Conservation (phyloP, 2,888 invertebrate genomes). For the Heteropelma amictum region DNA sequence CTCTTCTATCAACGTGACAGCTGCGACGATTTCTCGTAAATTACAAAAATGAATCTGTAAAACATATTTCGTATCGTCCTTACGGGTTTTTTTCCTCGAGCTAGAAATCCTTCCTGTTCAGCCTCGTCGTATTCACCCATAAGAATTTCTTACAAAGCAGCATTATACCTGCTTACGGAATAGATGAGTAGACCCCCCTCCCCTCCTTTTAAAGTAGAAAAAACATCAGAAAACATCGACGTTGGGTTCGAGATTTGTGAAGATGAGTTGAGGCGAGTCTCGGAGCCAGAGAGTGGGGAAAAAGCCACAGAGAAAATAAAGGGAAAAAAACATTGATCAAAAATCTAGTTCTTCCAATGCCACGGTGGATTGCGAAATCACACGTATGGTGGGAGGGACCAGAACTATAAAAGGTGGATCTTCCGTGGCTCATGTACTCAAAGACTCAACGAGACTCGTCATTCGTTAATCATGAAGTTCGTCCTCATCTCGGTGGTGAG, state of each 20-base stretch:
- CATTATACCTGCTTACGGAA: neutral
- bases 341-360: slow-evolving; percentile 76
- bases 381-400: slow-evolving; percentile 66
- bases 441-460: slow-evolving; percentile 66
- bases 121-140: neutral
- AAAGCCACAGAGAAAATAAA: slow-evolving; percentile 14
- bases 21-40: too few relatives aligned
- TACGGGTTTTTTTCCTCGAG: neutral
- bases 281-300: slow-evolving; percentile 13
- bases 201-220: too few relatives aligned
- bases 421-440: slow-evolving; percentile 65
- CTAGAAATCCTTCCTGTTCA: neutral
- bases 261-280: slow-evolving; percentile 61
- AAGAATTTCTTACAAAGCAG: neutral
- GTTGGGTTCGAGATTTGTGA: slow-evolving; percentile 56
- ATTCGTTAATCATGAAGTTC: slow-evolving; percentile 73
- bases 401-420: slow-evolving; percentile 75
- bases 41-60: too few relatives aligned
- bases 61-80: too few relatives aligned
- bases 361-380: slow-evolving; percentile 71
- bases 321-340: slow-evolving; percentile 65
- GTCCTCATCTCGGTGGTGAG: slow-evolving; percentile 74
- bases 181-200: neutral
- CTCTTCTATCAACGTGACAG: too few relatives aligned
- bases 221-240: slow-evolving; percentile 25